Conservation (phyloP, 2,888 invertebrate species). For the Cristatella mucedo region DNA sequence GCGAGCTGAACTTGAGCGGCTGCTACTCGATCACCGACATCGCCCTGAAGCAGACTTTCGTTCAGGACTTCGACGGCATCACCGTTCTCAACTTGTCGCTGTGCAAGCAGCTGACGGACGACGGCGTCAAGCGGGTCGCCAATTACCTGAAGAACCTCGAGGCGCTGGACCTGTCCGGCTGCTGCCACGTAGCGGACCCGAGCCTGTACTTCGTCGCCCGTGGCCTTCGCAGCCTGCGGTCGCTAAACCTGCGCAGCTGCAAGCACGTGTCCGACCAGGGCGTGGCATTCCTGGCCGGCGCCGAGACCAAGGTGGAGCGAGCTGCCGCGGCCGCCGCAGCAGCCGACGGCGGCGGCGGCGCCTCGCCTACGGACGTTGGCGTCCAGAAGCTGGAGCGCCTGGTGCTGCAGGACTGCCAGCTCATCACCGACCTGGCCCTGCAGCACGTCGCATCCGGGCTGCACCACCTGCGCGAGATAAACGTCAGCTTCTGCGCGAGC, state of each 20-base stretch:
- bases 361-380: slow-evolving; percentile 20
- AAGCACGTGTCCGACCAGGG: slow-evolving; percentile 81
- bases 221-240: slow-evolving; percentile 66
- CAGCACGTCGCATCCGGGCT: slow-evolving; percentile 68
- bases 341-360: no score
- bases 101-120: slow-evolving; percentile 88
- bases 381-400: slow-evolving; percentile 62
- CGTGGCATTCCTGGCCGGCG: slow-evolving; percentile 68
- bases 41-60: slow-evolving; percentile 65
- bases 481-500: slow-evolving; percentile 81
- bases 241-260: slow-evolving; percentile 73
- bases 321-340: no score
- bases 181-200: slow-evolving; percentile 73
- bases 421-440: slow-evolving; percentile 74
- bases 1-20: slow-evolving; percentile 73
- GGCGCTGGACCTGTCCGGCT: slow-evolving; percentile 73
- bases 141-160: slow-evolving; percentile 67
- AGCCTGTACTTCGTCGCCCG: slow-evolving; percentile 70
- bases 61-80: slow-evolving; percentile 54
- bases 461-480: slow-evolving; percentile 61
- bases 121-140: slow-evolving; percentile 65
- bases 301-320: no score
- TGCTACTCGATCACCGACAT: slow-evolving; percentile 81
- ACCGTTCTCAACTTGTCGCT: slow-evolving; percentile 68
- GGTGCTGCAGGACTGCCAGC: slow-evolving; percentile 83